Base-by-base conservation (phyloP, 2,888 invertebrate genomes). In the Xestia rhomboidea region DNA sequence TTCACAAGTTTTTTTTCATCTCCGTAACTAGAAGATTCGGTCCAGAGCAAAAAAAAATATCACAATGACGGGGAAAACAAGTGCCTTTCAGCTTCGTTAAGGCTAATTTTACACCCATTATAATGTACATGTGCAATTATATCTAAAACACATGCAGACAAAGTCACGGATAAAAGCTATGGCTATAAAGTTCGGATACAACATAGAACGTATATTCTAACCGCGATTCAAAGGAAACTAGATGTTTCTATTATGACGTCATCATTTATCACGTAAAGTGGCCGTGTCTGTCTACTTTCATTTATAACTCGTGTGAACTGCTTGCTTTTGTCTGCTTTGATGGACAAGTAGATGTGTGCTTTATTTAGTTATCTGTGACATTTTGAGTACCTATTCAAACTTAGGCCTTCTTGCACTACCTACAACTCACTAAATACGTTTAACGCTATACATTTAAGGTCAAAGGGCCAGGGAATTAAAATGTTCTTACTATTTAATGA, bases 261-360 rank as follows among this genome's bases (percentile, higher is more conserved):
- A 78, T 69, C 84, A 66, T 82, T 73, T 84, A 79, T 83, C 69
- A 79, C 62, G 6, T 41, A 49, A 62, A 84, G 84, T 82, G 72
- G 68, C 27, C 57, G 27, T 51, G 63, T 77, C 81, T 49, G 41
- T n/a, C n/a, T 70, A 54, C 34, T 41, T 27, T 67, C 62, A 82
- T 81, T 81, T 81, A 15, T 77, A 67, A 77, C 54, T 64, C n/a
- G 49, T 21, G 30, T 15, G 46, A 41, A 66, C 57, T 68, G 41
- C 54, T 57, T 66, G 41, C 60, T 67, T 57, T 41, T 60, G 24
- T 64, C 38, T 49, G 18, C 24, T 21, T 60, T 74, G 38, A 44
- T 60, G 21, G 34, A 27, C 7, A 4, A 2, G 34, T 54, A 46
- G 13, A 63, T 41, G 41, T 13, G n/a, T 27, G 10, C 27, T 73